Evolutionary conservation across 2,797 vertebrate species (phyloP).

Genomic region (Okamejei kenojei): DNA sequence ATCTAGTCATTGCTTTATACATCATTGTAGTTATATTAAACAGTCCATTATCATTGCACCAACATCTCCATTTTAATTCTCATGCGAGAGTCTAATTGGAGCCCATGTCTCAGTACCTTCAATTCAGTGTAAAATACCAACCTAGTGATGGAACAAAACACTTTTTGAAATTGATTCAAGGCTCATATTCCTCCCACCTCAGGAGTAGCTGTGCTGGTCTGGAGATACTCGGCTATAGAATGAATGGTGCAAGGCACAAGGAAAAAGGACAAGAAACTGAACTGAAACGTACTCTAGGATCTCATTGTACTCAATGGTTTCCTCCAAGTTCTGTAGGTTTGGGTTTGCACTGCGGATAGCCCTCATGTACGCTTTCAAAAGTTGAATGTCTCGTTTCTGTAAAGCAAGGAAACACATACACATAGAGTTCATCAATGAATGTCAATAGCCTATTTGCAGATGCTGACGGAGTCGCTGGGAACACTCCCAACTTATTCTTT

Average conservation of each 20-base stretch:
- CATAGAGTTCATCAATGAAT: slow-evolving; percentile 22
- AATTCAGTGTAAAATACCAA: background rate
- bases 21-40: background rate
- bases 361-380: slow-evolving; percentile 94
- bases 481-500: background rate
- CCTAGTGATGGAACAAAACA: background rate
- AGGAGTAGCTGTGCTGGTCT: background rate
- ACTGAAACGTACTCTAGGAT: slow-evolving; percentile 75
- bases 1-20: background rate
- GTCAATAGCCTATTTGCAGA: slow-evolving; percentile 19
- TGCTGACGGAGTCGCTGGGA: background rate
- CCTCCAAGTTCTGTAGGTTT: slow-evolving; percentile 93
- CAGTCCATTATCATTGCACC: background rate
- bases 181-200: background rate
- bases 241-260: background rate
- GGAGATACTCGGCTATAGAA: background rate
- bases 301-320: slow-evolving; percentile 97
- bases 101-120: background rate
- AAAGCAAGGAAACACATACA: slow-evolving; percentile 37
- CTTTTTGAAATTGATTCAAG: background rate
- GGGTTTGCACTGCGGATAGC: slow-evolving; percentile 94
- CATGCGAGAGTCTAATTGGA: too few species aligned
- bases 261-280: slow-evolving; percentile 4
- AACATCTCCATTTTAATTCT: background rate
- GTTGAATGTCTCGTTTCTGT: slow-evolving; percentile 93